These are phyloP conservation scores for Ophraella communa DNA, from an alignment of 2,888 invertebrate species.

Conservation along the genomic window DNA sequence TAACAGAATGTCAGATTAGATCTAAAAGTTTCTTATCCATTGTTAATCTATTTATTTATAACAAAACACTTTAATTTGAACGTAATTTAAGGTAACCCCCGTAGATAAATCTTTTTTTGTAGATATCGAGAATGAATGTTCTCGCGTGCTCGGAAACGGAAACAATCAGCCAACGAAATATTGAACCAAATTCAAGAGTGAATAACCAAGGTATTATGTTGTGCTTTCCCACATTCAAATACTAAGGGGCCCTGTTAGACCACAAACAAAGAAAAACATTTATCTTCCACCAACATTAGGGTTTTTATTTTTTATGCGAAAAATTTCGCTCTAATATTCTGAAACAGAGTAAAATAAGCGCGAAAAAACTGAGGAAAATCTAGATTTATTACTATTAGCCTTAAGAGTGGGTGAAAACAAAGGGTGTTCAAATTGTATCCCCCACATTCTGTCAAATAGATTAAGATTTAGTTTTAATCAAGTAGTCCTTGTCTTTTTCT, in stretches of 20 bases:
- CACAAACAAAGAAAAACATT: not conserved
- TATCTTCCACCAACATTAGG: not conserved
- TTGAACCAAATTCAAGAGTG: not conserved
- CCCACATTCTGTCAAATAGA: too few relatives aligned
- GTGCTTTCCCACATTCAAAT: not conserved
- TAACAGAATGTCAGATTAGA: too few relatives aligned
- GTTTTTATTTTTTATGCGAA: not conserved
- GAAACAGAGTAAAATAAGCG: too few relatives aligned
- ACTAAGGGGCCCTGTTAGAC: not conserved
- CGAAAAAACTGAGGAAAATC: too few relatives aligned
- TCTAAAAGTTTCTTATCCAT: too few relatives aligned
- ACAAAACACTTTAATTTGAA: too few relatives aligned
- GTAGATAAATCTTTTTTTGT: not conserved
- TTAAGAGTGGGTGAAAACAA: too few relatives aligned
- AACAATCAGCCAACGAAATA: conserved; percentile 12
- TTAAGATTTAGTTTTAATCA: too few relatives aligned
- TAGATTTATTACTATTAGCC: too few relatives aligned
- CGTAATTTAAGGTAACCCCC: not conserved
- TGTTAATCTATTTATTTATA: too few relatives aligned
- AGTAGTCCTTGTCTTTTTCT: too few relatives aligned
- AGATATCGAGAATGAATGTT: not conserved
- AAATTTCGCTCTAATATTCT: not conserved
- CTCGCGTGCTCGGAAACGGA: conserved; percentile 18
- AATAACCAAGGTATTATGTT: not conserved
- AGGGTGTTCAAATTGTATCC: too few relatives aligned